phyloP scores from a whole-genome alignment of 1,140 invertebrate species.

The Melanaphis sacchari region DNA sequence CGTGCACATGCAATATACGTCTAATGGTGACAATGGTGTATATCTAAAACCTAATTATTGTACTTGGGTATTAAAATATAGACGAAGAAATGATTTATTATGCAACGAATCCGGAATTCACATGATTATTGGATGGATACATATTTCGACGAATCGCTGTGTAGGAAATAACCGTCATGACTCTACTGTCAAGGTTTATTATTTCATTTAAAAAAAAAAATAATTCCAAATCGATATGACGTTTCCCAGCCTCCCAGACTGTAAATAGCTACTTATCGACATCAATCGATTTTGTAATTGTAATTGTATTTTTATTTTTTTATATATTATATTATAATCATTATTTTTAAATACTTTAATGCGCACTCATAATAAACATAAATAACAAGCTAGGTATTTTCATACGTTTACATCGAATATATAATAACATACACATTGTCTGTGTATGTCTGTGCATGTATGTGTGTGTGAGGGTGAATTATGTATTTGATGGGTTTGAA shows the following conservation, averaged over 20 bases:
- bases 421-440: no score
- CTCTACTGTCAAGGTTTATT: background rate
- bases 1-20: background rate
- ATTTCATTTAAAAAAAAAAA: background rate
- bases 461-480: no score
- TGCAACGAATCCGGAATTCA: background rate
- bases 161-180: background rate
- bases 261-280: background rate
- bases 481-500: background rate
- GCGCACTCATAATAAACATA: background rate
- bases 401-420: no score
- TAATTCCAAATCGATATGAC: background rate
- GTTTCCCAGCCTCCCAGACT: background rate
- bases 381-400: background rate
- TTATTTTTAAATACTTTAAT: background rate
- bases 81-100: background rate
- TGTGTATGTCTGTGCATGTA: background rate
- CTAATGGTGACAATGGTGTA: background rate
- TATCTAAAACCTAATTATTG: background rate
- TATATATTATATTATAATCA: background rate
- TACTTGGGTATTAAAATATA: background rate
- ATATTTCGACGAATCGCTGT: background rate
- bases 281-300: background rate
- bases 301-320: background rate
- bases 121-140: background rate